phyloP scores from a whole-genome alignment of 2,113 vertebrate species.

The Archocentrus centrarchus region DNA sequence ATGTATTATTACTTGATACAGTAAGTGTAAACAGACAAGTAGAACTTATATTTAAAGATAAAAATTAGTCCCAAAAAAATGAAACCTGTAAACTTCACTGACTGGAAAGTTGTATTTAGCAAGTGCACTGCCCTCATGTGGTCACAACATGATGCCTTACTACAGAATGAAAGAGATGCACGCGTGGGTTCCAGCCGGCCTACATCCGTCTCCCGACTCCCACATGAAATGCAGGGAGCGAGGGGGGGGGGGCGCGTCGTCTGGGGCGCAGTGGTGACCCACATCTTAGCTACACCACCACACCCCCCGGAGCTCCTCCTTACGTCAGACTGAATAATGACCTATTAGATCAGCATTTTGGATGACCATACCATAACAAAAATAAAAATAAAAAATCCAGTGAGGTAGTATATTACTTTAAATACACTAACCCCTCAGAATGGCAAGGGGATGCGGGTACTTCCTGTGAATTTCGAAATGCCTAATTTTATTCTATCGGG shows the following conservation, averaged over 20 bases:
- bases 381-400: neutral
- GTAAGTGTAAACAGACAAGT: neutral
- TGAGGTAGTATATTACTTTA: neutral
- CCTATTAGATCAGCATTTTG: slow-evolving; percentile 1
- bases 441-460: slow-evolving; percentile 1
- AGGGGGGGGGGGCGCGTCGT: slow-evolving; percentile 38
- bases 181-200: slow-evolving; percentile 11
- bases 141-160: slow-evolving; percentile 35
- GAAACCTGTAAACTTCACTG: slow-evolving; percentile 2
- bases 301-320: slow-evolving; percentile 51
- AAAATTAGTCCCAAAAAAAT: neutral
- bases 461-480: slow-evolving; percentile 58
- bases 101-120: slow-evolving; percentile 19
- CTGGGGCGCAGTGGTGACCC: slow-evolving; percentile 70
- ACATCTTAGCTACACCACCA: slow-evolving; percentile 54
- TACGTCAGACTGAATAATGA: slow-evolving; percentile 68
- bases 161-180: neutral
- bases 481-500: slow-evolving; percentile 66
- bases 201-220: slow-evolving; percentile 42
- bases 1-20: neutral
- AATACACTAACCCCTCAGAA: neutral
- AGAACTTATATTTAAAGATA: neutral
- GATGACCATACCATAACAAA: neutral
- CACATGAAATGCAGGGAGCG: slow-evolving; percentile 30
- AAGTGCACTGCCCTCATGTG: slow-evolving; percentile 71